Evolutionary conservation across 2,888 invertebrate genomes (phyloP).

Genomic region (Drosophila parthenogenetica): DNA sequence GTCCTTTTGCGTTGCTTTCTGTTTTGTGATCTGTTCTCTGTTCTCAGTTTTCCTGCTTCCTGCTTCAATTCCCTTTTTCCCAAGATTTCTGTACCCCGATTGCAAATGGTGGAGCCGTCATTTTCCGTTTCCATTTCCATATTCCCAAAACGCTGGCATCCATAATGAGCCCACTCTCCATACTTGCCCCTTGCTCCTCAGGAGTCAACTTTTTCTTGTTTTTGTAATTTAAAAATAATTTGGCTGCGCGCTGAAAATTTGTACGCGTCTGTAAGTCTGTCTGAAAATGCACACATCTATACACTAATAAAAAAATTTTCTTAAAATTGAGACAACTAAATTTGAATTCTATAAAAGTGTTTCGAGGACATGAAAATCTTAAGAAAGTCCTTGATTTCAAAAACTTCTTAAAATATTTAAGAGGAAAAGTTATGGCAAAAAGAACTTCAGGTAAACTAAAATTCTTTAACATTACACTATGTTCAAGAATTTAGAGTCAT

Average conservation of each 20-base stretch:
- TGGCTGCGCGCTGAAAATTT: slow-evolving; percentile 44
- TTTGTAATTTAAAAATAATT: slow-evolving; percentile 75
- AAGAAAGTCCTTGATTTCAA: no score
- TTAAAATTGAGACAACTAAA: no score
- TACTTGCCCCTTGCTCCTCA: slow-evolving; percentile 26
- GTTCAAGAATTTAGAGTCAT: no score
- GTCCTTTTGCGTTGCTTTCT: slow-evolving; percentile 53
- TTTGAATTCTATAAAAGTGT: not conserved
- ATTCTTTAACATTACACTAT: no score
- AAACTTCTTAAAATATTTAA: no score
- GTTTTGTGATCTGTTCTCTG: slow-evolving; percentile 13
- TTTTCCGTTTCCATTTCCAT: slow-evolving; percentile 55
- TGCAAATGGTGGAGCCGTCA: slow-evolving; percentile 43
- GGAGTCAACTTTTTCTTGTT: slow-evolving; percentile 60
- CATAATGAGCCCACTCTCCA: slow-evolving; percentile 63
- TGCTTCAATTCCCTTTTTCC: slow-evolving; percentile 16
- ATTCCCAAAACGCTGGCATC: slow-evolving; percentile 73
- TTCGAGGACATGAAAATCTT: not conserved
- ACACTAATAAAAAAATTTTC: not conserved
- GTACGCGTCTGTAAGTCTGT: slow-evolving; percentile 5
- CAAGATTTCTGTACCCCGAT: slow-evolving; percentile 30
- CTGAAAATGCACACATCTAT: not conserved
- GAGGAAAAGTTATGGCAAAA: no score
- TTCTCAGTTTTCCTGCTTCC: slow-evolving; percentile 30
- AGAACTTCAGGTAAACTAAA: no score